phyloP scores from a whole-genome alignment of 1,140 invertebrate species.

The roundworm (Caenorhabditis elegans) region WBcel235 BX284604.4:10576001-10576500 shows the following conservation, averaged over 20 bases:
- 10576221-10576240: too few species aligned
- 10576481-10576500: too few species aligned
- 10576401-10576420: conserved; percentile 10
- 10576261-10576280: too few species aligned
- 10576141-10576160: background rate
- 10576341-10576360: background rate
- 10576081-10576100: conserved; percentile 33
- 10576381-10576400: conserved; percentile 3
- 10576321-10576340: too few species aligned
- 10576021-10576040: background rate
- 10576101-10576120: conserved; percentile 19
- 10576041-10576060: background rate
- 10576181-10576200: background rate
- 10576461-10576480: conserved; percentile 41
- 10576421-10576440: background rate
- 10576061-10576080: background rate
- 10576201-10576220: too few species aligned
- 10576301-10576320: too few species aligned
- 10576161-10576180: background rate
- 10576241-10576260: too few species aligned
- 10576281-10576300: too few species aligned
- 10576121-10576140: background rate
- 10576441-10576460: conserved; percentile 35
- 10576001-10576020: background rate
- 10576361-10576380: conserved; percentile 3